Conservation (phyloP, 1,140 invertebrate species). For the Zaprionus inermis region DNA sequence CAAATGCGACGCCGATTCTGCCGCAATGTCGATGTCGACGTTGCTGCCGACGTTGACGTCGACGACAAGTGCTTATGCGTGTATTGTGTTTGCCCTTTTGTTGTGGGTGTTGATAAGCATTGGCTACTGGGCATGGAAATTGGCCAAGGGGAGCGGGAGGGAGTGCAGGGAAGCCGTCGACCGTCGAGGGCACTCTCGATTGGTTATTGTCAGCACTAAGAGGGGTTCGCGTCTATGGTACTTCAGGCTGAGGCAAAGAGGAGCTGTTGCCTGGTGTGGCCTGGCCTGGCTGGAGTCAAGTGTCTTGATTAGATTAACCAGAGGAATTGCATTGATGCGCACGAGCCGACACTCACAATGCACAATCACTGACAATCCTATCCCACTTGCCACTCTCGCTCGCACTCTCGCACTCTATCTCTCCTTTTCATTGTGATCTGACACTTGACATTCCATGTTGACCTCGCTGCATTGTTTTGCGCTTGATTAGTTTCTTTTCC, state of each 20-base stretch:
- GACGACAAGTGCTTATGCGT: constrained; percentile 23
- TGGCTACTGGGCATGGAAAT: constrained; percentile 22
- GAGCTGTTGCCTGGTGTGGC: neutral
- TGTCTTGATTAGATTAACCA: constrained; percentile 67
- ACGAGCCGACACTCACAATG: constrained; percentile 40
- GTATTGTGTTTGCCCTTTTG: constrained; percentile 52
- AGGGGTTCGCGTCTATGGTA: constrained; percentile 28
- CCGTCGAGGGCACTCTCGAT: constrained; percentile 8
- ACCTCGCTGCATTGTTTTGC: constrained; percentile 41
- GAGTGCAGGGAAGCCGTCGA: too few relatives aligned
- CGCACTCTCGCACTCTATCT: constrained; percentile 12
- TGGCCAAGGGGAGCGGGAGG: neutral
- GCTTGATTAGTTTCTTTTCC: constrained; percentile 45
- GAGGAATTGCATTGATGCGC: constrained; percentile 40
- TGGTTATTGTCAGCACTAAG: constrained; percentile 43
- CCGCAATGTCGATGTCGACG: constrained; percentile 12
- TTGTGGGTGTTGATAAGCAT: constrained; percentile 57
- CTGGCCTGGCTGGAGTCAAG: constrained; percentile 20
- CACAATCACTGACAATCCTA: constrained; percentile 24
- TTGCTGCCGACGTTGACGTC: neutral
- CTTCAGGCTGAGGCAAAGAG: constrained; percentile 11
- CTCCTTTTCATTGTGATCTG: constrained; percentile 17
- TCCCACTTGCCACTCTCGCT: constrained; percentile 9
- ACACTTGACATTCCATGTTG: constrained; percentile 28
- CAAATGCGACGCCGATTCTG: constrained; percentile 46